phyloP scores from a whole-genome alignment of 2,113 vertebrate species.

The Ophthalmotilapia sp. region DNA sequence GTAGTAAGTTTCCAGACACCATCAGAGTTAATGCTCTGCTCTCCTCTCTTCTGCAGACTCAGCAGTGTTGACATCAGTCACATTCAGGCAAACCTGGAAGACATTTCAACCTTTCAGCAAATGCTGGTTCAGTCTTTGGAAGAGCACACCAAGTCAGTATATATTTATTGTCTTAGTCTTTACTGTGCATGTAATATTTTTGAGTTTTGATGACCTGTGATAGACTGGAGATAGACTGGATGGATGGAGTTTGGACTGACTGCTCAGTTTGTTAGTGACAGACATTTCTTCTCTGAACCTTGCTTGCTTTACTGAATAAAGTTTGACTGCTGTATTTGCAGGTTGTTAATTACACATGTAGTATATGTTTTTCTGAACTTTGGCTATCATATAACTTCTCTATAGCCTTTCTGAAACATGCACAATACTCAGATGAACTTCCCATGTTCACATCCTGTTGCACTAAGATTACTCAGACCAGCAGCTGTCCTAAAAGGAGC shows the following conservation, averaged over 20 bases:
- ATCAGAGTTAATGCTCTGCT: neutral
- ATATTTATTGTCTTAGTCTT: neutral
- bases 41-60: slow-evolving; percentile 67
- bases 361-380: neutral
- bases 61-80: slow-evolving; percentile 76
- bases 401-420: neutral
- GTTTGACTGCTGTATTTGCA: neutral
- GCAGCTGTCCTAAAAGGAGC: neutral
- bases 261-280: neutral
- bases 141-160: slow-evolving; percentile 87
- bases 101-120: slow-evolving; percentile 94
- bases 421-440: neutral
- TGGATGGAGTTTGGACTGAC: neutral
- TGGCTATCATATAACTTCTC: rapidly evolving
- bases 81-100: slow-evolving; percentile 93
- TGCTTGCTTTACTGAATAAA: neutral
- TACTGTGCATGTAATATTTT: neutral
- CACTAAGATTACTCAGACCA: neutral
- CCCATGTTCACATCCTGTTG: neutral
- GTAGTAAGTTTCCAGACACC: neutral
- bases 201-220: neutral
- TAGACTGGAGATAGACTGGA: neutral
- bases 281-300: neutral
- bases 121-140: slow-evolving; percentile 91
- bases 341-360: rapidly evolving